Conservation (phyloP, 2,797 vertebrate genomes). For the Tangara arthus region DNA sequence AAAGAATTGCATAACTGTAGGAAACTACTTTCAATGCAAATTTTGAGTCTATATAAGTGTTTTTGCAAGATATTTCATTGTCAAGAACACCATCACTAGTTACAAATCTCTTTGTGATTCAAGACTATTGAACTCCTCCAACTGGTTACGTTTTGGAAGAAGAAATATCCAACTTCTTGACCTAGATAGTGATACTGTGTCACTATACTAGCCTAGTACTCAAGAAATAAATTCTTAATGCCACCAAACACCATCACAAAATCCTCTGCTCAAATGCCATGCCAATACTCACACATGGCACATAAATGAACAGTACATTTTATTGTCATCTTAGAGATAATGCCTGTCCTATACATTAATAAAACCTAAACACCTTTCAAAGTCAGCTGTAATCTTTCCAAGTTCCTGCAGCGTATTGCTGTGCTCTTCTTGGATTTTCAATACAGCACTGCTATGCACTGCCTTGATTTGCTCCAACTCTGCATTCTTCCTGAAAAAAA, state of each 20-base stretch:
- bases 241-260: neutral
- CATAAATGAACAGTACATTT: neutral
- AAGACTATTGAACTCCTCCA: neutral
- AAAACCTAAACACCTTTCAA: slow-evolving; percentile 79
- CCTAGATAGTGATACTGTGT: neutral
- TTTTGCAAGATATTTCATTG: neutral
- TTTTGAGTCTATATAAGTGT: neutral
- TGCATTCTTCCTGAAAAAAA: slow-evolving; percentile 72
- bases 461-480: slow-evolving; percentile 72
- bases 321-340: neutral
- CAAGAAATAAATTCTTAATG: neutral
- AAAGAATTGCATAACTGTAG: neutral
- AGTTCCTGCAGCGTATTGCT: slow-evolving; percentile 69
- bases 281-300: rapidly evolving
- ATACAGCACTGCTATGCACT: slow-evolving; percentile 59
- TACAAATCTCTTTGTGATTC: neutral
- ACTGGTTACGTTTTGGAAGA: neutral
- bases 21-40: neutral
- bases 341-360: neutral
- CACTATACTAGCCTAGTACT: neutral
- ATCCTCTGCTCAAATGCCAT: neutral
- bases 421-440: slow-evolving; percentile 76
- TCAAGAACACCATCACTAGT: neutral
- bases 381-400: slow-evolving; percentile 72
- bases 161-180: neutral